Base-by-base conservation (phyloP, 2,888 invertebrate genomes). In the Drosophila nr. perissopoda region DNA sequence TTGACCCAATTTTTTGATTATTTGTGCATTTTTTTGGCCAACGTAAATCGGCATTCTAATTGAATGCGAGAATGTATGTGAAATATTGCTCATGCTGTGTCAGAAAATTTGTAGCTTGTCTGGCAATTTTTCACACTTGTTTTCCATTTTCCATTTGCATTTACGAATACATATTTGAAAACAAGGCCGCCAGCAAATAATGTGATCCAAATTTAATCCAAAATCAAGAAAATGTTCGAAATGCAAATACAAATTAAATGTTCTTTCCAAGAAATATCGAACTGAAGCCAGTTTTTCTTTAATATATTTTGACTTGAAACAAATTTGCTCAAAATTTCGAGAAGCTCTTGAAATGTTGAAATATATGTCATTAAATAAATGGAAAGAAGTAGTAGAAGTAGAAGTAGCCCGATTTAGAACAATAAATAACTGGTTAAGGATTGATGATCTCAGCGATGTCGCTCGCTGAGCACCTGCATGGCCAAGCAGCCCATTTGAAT, bases 61-160 rank as follows among this genome's bases (percentile, higher is more conserved):
- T 34, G 8, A n/a, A 33, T 40, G 18, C 27, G 31, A 4, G 33
- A 18, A 34, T 59, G 21, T 33, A 2, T 29, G 5, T 40, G 21
- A 13, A 34, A 7, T 38, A 42, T n/a, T 40, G 16, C 36, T 16
- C 21, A 31, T 64, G 31, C 42, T 48, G 45, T 64, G 48, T n/a
- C 27, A 52, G 48, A 48, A 68, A 52, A 68, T 48, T 69, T 65
- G 49, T 25, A 45, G 65, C 59, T 48, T 62, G 64, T 54, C 27
- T 57, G 48, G 48, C 59, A 16, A 75, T 56, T 75, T 75, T 71
- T 79, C 80, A 75, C 78, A 79, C 80, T 78, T 75, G 59, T 75
- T 65, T 79, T 45, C 45, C 25, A 25, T 25, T 45, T 75, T 52
- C 71, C 49, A 64, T 75, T 76, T 56, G 42, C 61, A 56, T 38